phyloP scores from a whole-genome alignment of 2,888 invertebrate genomes.

The Patella caerulea region DNA sequence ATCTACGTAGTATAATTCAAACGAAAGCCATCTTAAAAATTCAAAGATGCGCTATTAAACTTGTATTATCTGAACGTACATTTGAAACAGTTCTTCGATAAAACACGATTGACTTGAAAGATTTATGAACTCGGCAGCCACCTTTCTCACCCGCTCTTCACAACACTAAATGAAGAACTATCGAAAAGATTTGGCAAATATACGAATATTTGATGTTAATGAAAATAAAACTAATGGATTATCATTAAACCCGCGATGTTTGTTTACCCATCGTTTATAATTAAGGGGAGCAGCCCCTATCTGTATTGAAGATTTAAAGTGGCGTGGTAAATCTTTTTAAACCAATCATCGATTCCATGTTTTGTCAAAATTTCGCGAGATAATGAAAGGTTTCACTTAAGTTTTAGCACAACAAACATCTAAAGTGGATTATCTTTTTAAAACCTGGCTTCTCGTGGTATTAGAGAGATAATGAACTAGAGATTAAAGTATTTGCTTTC shows the following conservation, averaged over 20 bases:
- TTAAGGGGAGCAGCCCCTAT: neutral
- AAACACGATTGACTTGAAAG: too few species aligned
- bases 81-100: too few species aligned
- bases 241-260: too few species aligned
- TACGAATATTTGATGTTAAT: neutral
- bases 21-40: too few species aligned
- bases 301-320: neutral
- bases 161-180: neutral
- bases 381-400: conserved; percentile 6
- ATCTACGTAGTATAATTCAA: too few species aligned
- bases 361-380: neutral
- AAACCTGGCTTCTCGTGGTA: neutral
- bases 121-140: too few species aligned
- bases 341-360: neutral
- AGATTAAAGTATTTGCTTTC: neutral
- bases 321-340: neutral
- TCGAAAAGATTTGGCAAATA: neutral
- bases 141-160: too few species aligned
- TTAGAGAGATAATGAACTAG: neutral
- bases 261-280: too few species aligned
- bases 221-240: neutral
- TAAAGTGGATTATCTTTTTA: neutral
- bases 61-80: too few species aligned
- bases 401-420: neutral
- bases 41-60: too few species aligned